phyloP scores from a whole-genome alignment of 2,797 vertebrate genomes.

The Brachyalestes nurse region DNA sequence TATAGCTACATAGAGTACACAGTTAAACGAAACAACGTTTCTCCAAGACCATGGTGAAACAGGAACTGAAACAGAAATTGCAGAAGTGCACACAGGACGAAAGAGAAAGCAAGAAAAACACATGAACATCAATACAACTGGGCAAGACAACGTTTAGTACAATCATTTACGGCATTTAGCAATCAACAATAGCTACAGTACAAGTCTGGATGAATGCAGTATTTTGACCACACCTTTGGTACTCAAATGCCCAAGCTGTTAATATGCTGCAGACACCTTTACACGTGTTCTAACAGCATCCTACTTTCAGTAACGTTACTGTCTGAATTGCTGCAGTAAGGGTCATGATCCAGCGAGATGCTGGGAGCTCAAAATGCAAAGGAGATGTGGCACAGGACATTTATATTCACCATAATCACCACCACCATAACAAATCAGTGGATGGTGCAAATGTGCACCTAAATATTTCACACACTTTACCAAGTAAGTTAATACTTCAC shows the following conservation, averaged over 20 bases:
- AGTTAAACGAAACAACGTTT: too few relatives aligned
- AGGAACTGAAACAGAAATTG: too few relatives aligned
- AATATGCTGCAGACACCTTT: neutral
- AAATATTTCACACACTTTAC: neutral
- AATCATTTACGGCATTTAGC: too few relatives aligned
- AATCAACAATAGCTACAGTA: too few relatives aligned
- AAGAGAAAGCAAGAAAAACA: too few relatives aligned
- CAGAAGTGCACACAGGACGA: too few relatives aligned
- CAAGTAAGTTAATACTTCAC: neutral
- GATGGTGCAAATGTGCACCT: neutral
- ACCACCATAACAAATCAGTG: neutral
- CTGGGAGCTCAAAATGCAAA: neutral
- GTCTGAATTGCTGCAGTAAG: neutral
- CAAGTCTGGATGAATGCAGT: too few relatives aligned
- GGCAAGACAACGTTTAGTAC: too few relatives aligned
- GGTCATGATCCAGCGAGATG: neutral
- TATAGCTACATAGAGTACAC: neutral
- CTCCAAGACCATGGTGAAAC: too few relatives aligned
- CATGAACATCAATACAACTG: too few relatives aligned
- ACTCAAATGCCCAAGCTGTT: neutral
- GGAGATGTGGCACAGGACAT: neutral
- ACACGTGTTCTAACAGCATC: neutral
- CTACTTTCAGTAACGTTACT: too few relatives aligned
- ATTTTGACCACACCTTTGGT: too few relatives aligned
- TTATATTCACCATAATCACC: neutral